Base-by-base conservation (phyloP, 2,888 invertebrate genomes). In the Cremastinae sp. region DNA sequence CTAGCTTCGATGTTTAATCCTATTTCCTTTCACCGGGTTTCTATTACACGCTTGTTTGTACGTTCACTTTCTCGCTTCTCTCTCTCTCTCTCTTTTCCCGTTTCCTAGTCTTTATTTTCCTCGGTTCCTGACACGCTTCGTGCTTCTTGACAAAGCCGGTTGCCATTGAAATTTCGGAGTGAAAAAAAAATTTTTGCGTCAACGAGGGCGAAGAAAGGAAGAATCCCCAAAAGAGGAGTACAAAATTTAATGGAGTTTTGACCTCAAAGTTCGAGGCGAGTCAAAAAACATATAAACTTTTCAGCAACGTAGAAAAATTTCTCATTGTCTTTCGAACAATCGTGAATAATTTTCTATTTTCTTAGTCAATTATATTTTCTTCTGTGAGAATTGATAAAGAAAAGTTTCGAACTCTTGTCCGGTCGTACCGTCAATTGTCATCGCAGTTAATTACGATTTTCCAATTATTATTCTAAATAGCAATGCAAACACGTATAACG, bases 391-490 rank as follows among this genome's bases (percentile, higher is more conserved):
- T 18, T 56, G 14, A 37, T 56, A 18, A 18, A 4, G 12, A n/a
- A 18, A 41, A 43, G 12, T n/a, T 1, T 4, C 3, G 2, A 16
- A 39, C 41, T 37, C n/a, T 18, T 1, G 28, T 35, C 14, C n/a
- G 7, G 18, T 12, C 59, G n/a, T 12, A 16, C 12, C 59, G 14
- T 41, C 22, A n/a, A 10, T 43, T 79, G 75, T 78, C 59, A 80
- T 65, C 80, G 74, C 28, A 81, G 81, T 83, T 85, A 84, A 86
- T 86, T 85, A 84, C 82, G 80, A 85, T 85, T 85, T 84, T 78
- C 83, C 83, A 84, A 84, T 86, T 84, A 85, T 84, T 84, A 82
- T 83, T 75, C 82, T 83, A 83, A 85, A 84, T 80, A 43, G 28
- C 22, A 61, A 61, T 20, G 64, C 18, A 49, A 8, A 18, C 14